Conservation (phyloP, 2,113 vertebrate species). For the Rhabdornis inornatus region DNA sequence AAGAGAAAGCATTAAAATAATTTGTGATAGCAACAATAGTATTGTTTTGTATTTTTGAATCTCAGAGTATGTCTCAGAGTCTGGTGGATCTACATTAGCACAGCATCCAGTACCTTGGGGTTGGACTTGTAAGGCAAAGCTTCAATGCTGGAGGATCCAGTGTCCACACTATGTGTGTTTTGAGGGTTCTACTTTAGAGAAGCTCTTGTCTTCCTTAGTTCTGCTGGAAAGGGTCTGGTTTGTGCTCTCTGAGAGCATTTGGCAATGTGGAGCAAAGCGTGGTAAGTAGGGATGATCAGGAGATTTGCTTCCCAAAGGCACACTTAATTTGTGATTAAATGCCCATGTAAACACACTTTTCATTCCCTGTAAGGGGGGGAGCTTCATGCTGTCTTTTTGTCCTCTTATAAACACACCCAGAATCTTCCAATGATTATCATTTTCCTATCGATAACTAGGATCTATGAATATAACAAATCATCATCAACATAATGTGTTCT, state of each 20-base stretch:
- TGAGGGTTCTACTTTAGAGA: not conserved
- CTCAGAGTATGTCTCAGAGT: not conserved
- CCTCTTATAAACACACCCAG: not conserved
- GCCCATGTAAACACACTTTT: not conserved
- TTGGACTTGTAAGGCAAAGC: not conserved
- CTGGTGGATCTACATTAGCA: not conserved
- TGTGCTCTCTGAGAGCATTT: not conserved
- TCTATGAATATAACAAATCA: not conserved
- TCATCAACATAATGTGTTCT: not conserved
- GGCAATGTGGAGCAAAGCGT: not conserved
- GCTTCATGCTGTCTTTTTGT: fast-evolving
- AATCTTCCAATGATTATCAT: not conserved
- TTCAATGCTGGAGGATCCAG: not conserved
- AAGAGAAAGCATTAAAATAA: not conserved
- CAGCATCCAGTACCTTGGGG: fast-evolving
- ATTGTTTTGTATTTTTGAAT: not conserved
- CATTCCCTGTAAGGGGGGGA: not conserved
- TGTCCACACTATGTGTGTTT: not conserved
- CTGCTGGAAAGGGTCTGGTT: not conserved
- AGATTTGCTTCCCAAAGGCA: not conserved
- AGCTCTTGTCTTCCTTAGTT: not conserved
- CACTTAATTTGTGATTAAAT: not conserved
- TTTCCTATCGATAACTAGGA: not conserved
- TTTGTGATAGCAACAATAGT: not conserved
- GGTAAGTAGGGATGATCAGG: not conserved